These are phyloP conservation scores for Chloroclystis v-ata DNA, from an alignment of 2,888 invertebrate species.

Conservation along the genomic window DNA sequence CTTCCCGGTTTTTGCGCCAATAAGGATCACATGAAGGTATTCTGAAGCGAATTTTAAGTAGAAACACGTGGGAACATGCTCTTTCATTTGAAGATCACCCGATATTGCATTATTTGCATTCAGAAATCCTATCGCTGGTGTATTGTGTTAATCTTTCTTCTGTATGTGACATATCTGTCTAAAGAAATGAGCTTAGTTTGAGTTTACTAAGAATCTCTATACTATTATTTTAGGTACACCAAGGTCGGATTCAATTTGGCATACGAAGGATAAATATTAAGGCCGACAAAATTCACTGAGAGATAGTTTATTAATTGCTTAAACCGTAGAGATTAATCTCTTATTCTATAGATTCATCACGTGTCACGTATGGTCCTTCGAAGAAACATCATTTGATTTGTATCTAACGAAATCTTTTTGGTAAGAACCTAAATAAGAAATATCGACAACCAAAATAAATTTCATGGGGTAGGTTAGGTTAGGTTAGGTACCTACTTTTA, in stretches of 20 bases:
- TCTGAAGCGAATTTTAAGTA: constrained; percentile 58
- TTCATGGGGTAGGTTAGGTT: background rate
- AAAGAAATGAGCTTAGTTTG: background rate
- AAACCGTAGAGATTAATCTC: too few species aligned
- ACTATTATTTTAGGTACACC: too few species aligned
- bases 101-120: constrained; percentile 67
- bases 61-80: constrained; percentile 70
- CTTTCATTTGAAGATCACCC: constrained; percentile 46
- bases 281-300: too few species aligned
- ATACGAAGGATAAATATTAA: too few species aligned
- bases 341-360: too few species aligned
- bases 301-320: too few species aligned
- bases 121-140: constrained; percentile 23
- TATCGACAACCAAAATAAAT: background rate
- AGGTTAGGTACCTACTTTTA: too few species aligned
- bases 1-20: constrained; percentile 60
- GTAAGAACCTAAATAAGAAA: too few species aligned
- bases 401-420: constrained; percentile 23
- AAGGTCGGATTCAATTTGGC: too few species aligned
- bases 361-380: constrained; percentile 15
- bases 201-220: too few species aligned
- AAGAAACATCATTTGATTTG: constrained; percentile 22
- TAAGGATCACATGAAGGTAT: constrained; percentile 58
- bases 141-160: constrained; percentile 19
- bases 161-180: background rate